Evolutionary conservation across 1,140 invertebrate species (phyloP), one percentile per base, ranked within the genome.

Genomic region (Sitophilus oryzae): DNA sequence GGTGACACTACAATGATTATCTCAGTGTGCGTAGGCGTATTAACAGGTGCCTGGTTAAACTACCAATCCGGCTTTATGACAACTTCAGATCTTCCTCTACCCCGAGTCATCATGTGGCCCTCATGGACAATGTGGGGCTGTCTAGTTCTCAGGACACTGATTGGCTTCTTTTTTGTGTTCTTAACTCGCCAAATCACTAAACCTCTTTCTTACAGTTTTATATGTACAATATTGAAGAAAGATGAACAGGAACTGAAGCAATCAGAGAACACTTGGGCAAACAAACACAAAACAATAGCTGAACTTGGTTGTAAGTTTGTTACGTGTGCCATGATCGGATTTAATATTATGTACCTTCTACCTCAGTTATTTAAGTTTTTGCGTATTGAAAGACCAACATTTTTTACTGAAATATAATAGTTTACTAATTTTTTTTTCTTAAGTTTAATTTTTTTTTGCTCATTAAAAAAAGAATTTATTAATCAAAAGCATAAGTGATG

Each of bases 1-100:
- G 88, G 89, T 20, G 91, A 95, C 70, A 92, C 91, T 1, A 83
- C 88, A 6, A 84, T 90, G 74, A 86, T 92, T 45, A 73, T 93
- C 38, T 86, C 84, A 18, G 85, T 90, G 5, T 84, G 82, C 53
- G 81, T 83, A n/a, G 91, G 91, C 34, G 75, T 91, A 43, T 78
- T 86, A 40, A 72, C 81, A 6, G 91, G 89, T n/a, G 79, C 87
- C 1, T 93, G 90, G 89, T 73, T 88, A 3, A 90, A 91, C 74
- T 91, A 84, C 69, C 85, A 85, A 68, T 76, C 83, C 14, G 87
- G 88, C 20, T 75, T 82, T 52, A 82, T 89, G 73, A 66, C 70
- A 8, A 74, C 77, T 22, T 76, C 79, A 15, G 53, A 68, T 4
- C 50, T 69, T 2, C 64, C 73, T 21, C 82, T 83, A 15, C 89